phyloP scores from a whole-genome alignment of 1,140 invertebrate species.

The Ooceraea biroi region DNA sequence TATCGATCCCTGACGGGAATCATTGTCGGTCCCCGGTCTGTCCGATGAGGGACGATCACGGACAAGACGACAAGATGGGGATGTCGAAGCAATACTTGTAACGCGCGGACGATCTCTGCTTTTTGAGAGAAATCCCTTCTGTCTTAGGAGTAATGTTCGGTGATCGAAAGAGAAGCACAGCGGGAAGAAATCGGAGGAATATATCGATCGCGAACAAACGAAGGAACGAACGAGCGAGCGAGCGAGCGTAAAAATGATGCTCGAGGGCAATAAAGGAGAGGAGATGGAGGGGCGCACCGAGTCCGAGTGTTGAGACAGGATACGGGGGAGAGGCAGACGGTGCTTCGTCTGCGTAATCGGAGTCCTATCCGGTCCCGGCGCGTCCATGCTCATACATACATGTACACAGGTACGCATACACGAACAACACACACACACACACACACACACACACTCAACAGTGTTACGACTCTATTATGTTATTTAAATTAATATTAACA shows the following conservation, averaged over 20 bases:
- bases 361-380: constrained; percentile 41
- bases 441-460: constrained; percentile 57
- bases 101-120: too few relatives aligned
- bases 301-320: background rate
- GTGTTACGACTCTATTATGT: constrained; percentile 82
- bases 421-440: background rate
- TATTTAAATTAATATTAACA: constrained; percentile 86
- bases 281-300: background rate
- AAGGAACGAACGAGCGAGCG: background rate
- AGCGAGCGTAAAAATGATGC: background rate
- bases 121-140: constrained; percentile 8
- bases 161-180: background rate
- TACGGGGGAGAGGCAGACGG: constrained; percentile 1
- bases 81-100: constrained; percentile 30
- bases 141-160: background rate
- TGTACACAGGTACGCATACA: background rate
- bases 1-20: background rate
- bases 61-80: background rate
- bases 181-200: background rate
- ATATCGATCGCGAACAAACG: background rate
- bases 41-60: background rate
- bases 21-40: background rate
- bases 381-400: constrained; percentile 53
- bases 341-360: constrained; percentile 16
- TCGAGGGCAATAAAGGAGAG: background rate